Percentiles rank a stretch among this genome's conserved stretches.
Conservation (phyloP, 2,888 invertebrate species). For the Lymantria monacha region DNA sequence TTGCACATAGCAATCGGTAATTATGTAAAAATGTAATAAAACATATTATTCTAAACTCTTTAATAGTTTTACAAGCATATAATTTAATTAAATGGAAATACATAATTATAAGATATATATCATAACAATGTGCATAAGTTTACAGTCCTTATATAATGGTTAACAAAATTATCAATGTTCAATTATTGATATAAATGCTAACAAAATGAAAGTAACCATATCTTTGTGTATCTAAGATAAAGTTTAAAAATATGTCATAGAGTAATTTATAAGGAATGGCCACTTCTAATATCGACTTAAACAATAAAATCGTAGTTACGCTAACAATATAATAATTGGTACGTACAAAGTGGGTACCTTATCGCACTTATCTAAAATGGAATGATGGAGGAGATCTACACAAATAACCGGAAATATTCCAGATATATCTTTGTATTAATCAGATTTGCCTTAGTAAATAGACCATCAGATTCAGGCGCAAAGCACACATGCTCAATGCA, state of each 20-base stretch:
- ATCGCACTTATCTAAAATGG: constrained; percentile 31
- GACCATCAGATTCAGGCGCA: no score
- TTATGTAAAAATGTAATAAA: no score
- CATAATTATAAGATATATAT: constrained; percentile 11
- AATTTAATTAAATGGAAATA: constrained; percentile 1
- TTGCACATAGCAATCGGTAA: no score
- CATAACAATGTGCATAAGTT: not conserved
- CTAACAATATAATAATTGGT: constrained; percentile 10
- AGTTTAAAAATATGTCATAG: constrained; percentile 16
- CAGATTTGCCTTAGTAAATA: no score
- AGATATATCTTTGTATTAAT: no score
- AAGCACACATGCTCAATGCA: no score
- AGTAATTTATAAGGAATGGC: constrained; percentile 33
- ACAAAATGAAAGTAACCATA: constrained; percentile 17
- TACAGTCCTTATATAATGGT: not conserved
- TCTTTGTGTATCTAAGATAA: constrained; percentile 14
- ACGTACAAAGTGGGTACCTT: no score
- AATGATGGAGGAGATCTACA: constrained; percentile 23
- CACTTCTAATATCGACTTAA: constrained; percentile 28
- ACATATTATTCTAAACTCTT: not conserved
- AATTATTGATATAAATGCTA: constrained; percentile 24
- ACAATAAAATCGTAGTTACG: constrained; percentile 32
- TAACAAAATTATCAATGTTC: constrained; percentile 23
- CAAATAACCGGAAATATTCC: not conserved
- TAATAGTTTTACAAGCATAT: constrained; percentile 5